A percentile compares a stretch with the other conserved stretches of the same genome.
Conservation (phyloP, 2,113 vertebrate genomes). For the Tapirus terrestris region DNA sequence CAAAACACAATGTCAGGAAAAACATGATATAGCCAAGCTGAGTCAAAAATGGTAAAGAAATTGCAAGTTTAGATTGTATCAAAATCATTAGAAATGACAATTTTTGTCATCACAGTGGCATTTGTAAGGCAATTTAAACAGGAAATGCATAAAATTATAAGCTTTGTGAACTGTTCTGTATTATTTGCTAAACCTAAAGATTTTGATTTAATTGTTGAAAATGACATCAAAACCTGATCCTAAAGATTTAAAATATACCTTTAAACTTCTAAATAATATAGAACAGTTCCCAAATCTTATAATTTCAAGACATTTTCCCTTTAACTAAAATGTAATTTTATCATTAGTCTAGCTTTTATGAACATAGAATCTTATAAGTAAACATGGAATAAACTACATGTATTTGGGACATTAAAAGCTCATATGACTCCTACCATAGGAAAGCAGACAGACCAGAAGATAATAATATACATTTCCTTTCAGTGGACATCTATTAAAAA, state of each 20-base stretch:
- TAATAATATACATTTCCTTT: slow-evolving; percentile 74
- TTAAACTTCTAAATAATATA: background rate
- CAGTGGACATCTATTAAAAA: slow-evolving; percentile 66
- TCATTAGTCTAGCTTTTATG: background rate
- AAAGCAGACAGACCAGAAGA: slow-evolving; percentile 74
- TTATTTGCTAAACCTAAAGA: background rate
- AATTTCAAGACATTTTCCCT: background rate
- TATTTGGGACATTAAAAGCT: slow-evolving; percentile 50
- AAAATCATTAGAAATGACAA: background rate
- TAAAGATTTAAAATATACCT: background rate
- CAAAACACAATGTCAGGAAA: slow-evolving; percentile 12
- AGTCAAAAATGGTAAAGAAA: slow-evolving; percentile 1
- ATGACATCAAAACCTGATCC: background rate
- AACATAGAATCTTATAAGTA: background rate
- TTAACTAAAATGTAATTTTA: background rate
- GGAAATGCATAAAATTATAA: background rate
- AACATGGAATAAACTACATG: background rate
- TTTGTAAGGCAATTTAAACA: slow-evolving; percentile 45
- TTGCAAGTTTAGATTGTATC: background rate
- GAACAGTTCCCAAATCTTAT: background rate
- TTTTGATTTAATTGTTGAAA: slow-evolving; percentile 18
- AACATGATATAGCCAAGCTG: background rate
- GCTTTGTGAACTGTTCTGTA: background rate
- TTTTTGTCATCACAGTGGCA: slow-evolving; percentile 48
- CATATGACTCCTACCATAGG: slow-evolving; percentile 12